phyloP scores from a whole-genome alignment of 2,113 vertebrate species.

The Spea bombifrons region DNA sequence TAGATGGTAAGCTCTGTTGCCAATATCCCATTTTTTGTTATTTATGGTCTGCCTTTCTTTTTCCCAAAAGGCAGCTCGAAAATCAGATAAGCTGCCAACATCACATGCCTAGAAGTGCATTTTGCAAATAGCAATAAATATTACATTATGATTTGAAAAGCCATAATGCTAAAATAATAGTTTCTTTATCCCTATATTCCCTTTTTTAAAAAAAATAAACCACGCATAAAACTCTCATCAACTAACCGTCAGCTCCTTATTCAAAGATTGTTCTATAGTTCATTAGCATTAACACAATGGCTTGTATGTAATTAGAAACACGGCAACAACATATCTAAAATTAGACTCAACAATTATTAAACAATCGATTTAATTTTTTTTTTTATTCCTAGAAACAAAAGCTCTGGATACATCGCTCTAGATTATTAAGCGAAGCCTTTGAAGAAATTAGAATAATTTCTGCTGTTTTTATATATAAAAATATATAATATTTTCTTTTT shows the following conservation, averaged over 20 bases:
- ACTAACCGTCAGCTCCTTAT: constrained; percentile 27
- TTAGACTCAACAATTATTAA: constrained; percentile 44
- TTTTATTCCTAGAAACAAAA: constrained; percentile 41
- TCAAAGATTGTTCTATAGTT: constrained; percentile 36
- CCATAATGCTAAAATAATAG: constrained; percentile 14
- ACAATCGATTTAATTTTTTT: constrained; percentile 21
- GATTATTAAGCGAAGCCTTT: not conserved
- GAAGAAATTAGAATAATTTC: constrained; percentile 8
- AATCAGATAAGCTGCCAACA: too few species aligned
- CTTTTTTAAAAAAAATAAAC: constrained; percentile 34
- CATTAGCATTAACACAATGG: constrained; percentile 46
- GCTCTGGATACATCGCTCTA: not conserved
- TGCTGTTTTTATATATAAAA: constrained; percentile 50
- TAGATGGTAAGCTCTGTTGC: constrained; percentile 7
- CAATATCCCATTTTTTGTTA: not conserved
- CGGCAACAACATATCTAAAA: constrained; percentile 43
- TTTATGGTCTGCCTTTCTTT: not conserved
- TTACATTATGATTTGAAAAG: not conserved
- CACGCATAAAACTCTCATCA: constrained; percentile 10
- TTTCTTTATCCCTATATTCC: constrained; percentile 1
- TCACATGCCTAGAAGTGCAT: too few species aligned
- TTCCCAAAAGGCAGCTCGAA: too few species aligned
- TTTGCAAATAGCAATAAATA: too few species aligned
- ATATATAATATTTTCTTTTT: constrained; percentile 50
- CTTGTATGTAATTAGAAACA: constrained; percentile 46